Percentiles rank a stretch among this genome's conserved stretches.
These are phyloP conservation scores for Megastigmus dorsalis DNA, from an alignment of 2,888 invertebrate species.

Conservation along the genomic window DNA sequence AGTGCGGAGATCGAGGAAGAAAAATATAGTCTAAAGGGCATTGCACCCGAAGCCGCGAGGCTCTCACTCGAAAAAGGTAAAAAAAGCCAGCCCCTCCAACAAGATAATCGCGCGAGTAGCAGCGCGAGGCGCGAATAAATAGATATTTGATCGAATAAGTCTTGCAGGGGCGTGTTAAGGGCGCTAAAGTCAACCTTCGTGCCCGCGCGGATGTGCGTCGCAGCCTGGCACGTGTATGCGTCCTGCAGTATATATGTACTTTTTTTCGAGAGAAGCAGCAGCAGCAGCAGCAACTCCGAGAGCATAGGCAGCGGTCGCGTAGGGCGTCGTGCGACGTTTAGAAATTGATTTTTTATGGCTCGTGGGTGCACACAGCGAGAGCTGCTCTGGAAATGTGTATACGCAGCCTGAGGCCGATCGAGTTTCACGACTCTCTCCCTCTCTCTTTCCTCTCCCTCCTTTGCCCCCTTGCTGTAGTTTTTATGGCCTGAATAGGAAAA, in stretches of 20 bases:
- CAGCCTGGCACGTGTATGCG: background rate
- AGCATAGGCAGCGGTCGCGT: background rate
- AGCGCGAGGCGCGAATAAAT: slow-evolving; percentile 29
- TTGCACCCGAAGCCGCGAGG: slow-evolving; percentile 1
- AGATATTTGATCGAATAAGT: slow-evolving; percentile 32
- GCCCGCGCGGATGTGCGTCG: background rate
- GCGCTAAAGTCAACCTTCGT: slow-evolving; percentile 46
- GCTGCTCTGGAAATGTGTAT: too few species aligned
- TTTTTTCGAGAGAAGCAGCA: background rate
- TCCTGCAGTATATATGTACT: too few species aligned
- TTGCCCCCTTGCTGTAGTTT: background rate
- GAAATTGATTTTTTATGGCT: slow-evolving; percentile 52
- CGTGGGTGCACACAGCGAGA: too few species aligned
- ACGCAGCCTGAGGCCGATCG: too few species aligned
- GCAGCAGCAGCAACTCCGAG: too few species aligned
- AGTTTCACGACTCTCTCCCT: slow-evolving; percentile 10
- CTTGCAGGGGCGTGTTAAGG: slow-evolving; percentile 27
- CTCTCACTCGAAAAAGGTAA: too few species aligned
- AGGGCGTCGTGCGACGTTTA: slow-evolving; percentile 40
- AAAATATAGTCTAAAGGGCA: slow-evolving; percentile 3
- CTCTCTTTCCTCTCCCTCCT: background rate
- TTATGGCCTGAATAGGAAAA: background rate
- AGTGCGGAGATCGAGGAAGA: background rate
- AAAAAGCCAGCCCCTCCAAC: background rate
- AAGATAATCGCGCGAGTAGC: too few species aligned